These are phyloP conservation scores for Empis livida DNA, from an alignment of 2,888 invertebrate genomes.

Conservation along the genomic window DNA sequence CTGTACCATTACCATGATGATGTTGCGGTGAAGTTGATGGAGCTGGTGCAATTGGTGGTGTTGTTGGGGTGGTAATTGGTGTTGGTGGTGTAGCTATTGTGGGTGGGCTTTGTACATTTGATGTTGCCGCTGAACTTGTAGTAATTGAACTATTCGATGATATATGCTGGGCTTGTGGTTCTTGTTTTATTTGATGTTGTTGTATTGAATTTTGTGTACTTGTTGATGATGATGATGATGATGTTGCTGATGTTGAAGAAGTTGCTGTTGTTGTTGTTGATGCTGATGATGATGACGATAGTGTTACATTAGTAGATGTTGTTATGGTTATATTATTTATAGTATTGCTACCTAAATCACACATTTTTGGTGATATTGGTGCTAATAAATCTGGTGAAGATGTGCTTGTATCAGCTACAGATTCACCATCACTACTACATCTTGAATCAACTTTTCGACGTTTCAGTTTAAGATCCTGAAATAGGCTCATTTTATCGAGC, in stretches of 20 bases:
- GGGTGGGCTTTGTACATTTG: conserved; percentile 4
- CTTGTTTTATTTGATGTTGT: conserved; percentile 19
- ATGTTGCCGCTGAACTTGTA: conserved; percentile 9
- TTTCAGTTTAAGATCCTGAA: conserved; percentile 96
- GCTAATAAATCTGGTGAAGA: conserved; percentile 78
- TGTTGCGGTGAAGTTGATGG: not conserved
- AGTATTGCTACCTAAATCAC: conserved; percentile 33
- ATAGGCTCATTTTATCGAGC: conserved; percentile 97
- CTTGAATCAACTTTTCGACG: conserved; percentile 94
- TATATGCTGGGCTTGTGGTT: not conserved
- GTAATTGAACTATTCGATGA: conserved; percentile 11
- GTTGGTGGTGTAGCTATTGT: conserved; percentile 12
- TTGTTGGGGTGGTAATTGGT: conserved; percentile 18
- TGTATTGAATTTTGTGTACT: conserved; percentile 7
- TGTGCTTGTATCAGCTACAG: conserved; percentile 85
- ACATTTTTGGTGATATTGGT: conserved; percentile 72
- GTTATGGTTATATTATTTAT: conserved; percentile 19
- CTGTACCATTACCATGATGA: conserved; percentile 27
- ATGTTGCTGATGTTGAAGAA: conserved; percentile 10
- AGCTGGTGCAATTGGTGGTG: conserved; percentile 20
- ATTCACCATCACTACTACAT: conserved; percentile 94
- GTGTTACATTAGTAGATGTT: conserved; percentile 15
- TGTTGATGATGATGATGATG: conserved; percentile 13
- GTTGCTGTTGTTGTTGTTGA: conserved; percentile 12
- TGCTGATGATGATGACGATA: conserved; percentile 17